Evolutionary conservation across 2,113 vertebrate species (phyloP), one percentile per base, ranked within the genome.

Genomic region (Lutjanus erythropterus): DNA sequence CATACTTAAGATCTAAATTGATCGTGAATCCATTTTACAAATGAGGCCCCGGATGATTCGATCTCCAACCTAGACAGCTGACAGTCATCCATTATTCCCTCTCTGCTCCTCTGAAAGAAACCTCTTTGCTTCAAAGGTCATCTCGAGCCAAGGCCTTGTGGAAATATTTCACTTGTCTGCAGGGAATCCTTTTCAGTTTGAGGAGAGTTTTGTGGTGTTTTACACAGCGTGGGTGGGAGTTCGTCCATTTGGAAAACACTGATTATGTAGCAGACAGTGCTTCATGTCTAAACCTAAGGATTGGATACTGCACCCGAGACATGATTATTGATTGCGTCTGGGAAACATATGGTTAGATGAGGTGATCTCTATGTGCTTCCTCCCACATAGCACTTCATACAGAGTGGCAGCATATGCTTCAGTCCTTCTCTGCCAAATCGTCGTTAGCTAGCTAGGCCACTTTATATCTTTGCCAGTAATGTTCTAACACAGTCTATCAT

Each of bases 311-410:
- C 70, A 83, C 73, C 70, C 0, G 19, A 87, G 86, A 87, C n/a
- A 1, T 15, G 39, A 39, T 52, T 84, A 88, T 88, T 84, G 83
- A 91, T 91, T 78, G 23, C 75, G 82, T 88, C 81, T 89, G 50
- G 59, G 35, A 78, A 87, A 69, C 77, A 60, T 62, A 73, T 80
- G 50, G 50, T 71, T 71, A 12, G 55, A 80, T 72, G 70, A 78
- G 55, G 47, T 69, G 65, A 80, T 67, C 66, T 23, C 5, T 47
- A 9, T 42, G 74, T 66, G 27, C 68, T 35, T 83, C 71, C 81
- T 81, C 75, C 84, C 69, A 88, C 78, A 27, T 68, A 81, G 29
- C 62, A 61, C 73, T 88, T 78, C 52, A 55, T 78, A 75, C 59
- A 46, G 29, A 49, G 35, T 52, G 37, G 53, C 70, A 41, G 11